phyloP scores from a whole-genome alignment of 2,113 vertebrate genomes.

The Crypturellus undulatus region DNA sequence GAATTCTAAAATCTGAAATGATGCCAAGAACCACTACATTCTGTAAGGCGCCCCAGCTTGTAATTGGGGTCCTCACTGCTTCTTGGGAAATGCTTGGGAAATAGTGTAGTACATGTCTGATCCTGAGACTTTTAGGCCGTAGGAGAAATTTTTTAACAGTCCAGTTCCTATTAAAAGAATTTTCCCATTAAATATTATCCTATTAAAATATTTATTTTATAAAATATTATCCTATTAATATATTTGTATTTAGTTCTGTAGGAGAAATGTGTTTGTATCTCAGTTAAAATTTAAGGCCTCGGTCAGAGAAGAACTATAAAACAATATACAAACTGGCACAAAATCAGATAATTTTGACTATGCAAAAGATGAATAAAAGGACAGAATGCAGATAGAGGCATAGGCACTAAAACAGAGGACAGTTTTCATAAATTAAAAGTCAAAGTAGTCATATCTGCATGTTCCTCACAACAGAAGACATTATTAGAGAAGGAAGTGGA shows the following conservation, averaged over 20 bases:
- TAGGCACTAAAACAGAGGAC: not conserved
- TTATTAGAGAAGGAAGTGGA: not conserved
- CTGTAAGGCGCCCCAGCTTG: not conserved
- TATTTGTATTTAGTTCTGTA: not conserved
- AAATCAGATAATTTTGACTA: not conserved
- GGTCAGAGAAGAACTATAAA: not conserved
- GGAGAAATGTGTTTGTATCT: not conserved
- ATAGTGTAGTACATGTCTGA: not conserved
- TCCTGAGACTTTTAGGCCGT: not conserved
- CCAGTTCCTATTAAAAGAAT: not conserved
- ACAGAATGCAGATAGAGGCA: not conserved
- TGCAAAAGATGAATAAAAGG: conserved; percentile 13
- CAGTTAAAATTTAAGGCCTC: not conserved
- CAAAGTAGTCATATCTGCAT: not conserved
- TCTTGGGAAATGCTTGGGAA: rapidly evolving
- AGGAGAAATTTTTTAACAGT: not conserved
- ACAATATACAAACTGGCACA: not conserved
- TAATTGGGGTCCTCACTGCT: not conserved
- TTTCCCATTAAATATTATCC: not conserved
- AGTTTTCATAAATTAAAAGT: not conserved
- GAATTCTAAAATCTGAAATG: not conserved
- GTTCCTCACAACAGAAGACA: not conserved
- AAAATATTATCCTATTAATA: not conserved
- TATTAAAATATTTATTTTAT: not conserved
- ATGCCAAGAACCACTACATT: not conserved